Evolutionary conservation across 1,140 invertebrate genomes (phyloP), one percentile per base, ranked within the genome.

Genomic region (Drosophila sechellia): DNA sequence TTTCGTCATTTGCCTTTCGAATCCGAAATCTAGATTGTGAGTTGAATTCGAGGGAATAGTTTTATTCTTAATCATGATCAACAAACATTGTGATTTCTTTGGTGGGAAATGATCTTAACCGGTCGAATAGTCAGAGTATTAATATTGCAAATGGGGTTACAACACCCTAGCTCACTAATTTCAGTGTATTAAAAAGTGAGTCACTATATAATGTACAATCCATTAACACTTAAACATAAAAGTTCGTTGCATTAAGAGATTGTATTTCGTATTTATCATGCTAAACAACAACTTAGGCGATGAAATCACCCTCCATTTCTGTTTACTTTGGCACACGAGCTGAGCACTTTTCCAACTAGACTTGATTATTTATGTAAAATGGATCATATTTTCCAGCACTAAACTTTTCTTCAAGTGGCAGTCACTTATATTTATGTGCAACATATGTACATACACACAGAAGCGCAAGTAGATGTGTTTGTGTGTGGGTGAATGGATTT

Each of bases 401-500:
- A 43, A 52, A 65, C 60, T 68, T 53, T 68, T 66, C 61, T 35
- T 45, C 60, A 65, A 68, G 64, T 64, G 35, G 42, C 35, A 40
- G 42, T 17, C 42, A 10, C 20, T 65, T 64, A 65, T 65, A 68
- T 68, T 68, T 68, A 68, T 60, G 65, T 68, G 64, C 64, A 56
- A 70, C 64, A 69, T 22, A 22, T 22, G 20, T 22, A 22, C 20
- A 22, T 40, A 42, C 66, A 70, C 40, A 57, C 63, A 69, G 20
- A 69, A 34, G 43, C 25, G 40, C 25, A 27, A 40, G 37, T 17
- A 40, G 49, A 39, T 39, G 5, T 34, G 15, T 45, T 37, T 12
- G 6, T 34, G 64, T 70, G 11, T 68, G 60, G 34, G 64, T 68
- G 37, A 25, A 35, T 27, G 43, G 46, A 53, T 65, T 45, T 49